Conservation (phyloP, 2,113 vertebrate species). For the Phylloscopus trochiloides region DNA sequence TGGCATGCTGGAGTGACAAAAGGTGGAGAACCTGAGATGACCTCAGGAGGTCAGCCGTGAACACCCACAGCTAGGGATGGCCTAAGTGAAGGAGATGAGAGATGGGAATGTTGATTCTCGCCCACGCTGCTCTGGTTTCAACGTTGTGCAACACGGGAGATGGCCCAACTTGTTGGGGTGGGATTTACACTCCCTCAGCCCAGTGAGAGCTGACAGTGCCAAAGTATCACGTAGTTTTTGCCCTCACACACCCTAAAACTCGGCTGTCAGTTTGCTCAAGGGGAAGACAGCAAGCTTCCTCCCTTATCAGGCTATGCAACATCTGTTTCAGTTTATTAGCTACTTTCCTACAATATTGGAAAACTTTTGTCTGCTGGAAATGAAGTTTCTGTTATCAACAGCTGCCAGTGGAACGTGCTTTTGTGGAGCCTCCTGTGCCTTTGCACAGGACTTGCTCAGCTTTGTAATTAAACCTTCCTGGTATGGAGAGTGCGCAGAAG, state of each 20-base stretch:
- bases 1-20: not conserved
- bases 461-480: conserved; percentile 3
- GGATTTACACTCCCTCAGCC: not conserved
- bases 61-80: not conserved
- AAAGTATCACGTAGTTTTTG: not conserved
- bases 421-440: not conserved
- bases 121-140: accelerated
- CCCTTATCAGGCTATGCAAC: not conserved
- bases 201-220: not conserved
- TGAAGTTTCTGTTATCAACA: conserved; percentile 2
- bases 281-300: not conserved
- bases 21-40: not conserved
- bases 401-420: conserved; percentile 3
- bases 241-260: not conserved
- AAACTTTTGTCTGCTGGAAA: conserved; percentile 6
- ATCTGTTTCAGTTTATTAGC: conserved; percentile 48
- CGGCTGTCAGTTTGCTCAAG: not conserved
- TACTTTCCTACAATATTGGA: not conserved
- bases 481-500: not conserved
- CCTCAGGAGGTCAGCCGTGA: not conserved
- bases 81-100: not conserved
- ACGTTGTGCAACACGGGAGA: not conserved
- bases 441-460: not conserved
- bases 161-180: accelerated
- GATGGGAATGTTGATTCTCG: not conserved